Base-by-base conservation (phyloP, 2,888 invertebrate genomes). In the Tachystola acroxantha region DNA sequence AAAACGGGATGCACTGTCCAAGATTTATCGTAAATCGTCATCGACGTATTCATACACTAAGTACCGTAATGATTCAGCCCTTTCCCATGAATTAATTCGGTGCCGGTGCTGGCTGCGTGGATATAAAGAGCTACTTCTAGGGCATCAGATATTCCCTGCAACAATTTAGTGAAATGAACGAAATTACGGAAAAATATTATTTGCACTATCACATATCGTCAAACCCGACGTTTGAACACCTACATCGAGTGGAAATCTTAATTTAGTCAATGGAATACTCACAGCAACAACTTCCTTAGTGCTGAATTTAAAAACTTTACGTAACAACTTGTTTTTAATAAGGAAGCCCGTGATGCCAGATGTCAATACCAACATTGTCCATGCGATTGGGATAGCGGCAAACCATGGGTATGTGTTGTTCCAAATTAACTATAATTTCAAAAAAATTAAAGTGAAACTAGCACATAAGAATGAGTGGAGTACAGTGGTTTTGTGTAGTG, bases 41-140 rank as follows among this genome's bases (percentile, higher is more conserved):
- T n/a, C n/a, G n/a, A n/a, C n/a, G n/a, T n/a, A n/a, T n/a, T n/a
- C n/a, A n/a, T n/a, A n/a, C n/a, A n/a, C n/a, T n/a, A n/a, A n/a
- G 6, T 61, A 85, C 85, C 84, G 47, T 64, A 84, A 54, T 67
- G 64, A 52, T 85, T 80, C 24, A 86, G 54, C 40, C 78, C 84
- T 64, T 85, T 86, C 36, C 85, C 85, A 41, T 65, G 66, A 46
- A 86, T 65, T 4, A 81, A 49, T 58, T 85, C 85, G 9, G 82
- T 75, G 25, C 85, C 85, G 7, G 74, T 56, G 45, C 80, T 60
- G 6, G 71, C 59, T 3, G 80, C 67, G 53, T 86, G 84, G 34
- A 81, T 71, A 48, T 82, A 85, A 0, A 84, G 53, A 3, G 78
- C 67, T 7, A 77, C 60, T 50, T 78, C 69, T 10, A 84, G 46